Percentiles rank a stretch among this genome's conserved stretches.
Evolutionary conservation across 2,888 invertebrate genomes (phyloP).

Genomic region (Lochmaea crataegi): DNA sequence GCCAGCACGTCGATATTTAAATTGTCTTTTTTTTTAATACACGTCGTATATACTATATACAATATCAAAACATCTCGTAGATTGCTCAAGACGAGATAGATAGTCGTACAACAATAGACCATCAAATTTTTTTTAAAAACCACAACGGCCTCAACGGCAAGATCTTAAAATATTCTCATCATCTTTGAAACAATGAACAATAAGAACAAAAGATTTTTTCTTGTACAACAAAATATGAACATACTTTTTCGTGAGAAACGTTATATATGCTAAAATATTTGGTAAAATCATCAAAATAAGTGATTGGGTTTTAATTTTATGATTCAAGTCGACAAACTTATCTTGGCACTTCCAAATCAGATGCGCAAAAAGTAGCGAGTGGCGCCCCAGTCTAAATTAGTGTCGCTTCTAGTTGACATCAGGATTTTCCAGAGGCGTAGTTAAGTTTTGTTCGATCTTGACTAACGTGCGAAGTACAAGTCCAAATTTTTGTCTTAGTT

Average conservation of each 20-base stretch:
- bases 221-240: background rate
- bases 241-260: background rate
- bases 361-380: too few species aligned
- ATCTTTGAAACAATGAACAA: constrained; percentile 24
- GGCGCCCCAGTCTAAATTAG: too few species aligned
- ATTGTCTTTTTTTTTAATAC: too few species aligned
- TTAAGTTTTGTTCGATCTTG: too few species aligned
- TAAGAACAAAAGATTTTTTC: constrained; percentile 5
- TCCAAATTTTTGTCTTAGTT: too few species aligned
- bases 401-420: too few species aligned
- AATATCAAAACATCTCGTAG: background rate
- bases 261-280: background rate
- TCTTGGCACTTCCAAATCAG: too few species aligned
- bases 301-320: background rate
- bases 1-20: too few species aligned
- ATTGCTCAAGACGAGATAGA: background rate
- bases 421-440: too few species aligned
- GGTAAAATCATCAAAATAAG: background rate
- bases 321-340: too few species aligned
- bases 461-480: too few species aligned
- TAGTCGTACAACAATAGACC: constrained; percentile 11
- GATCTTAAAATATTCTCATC: constrained; percentile 16
- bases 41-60: background rate
- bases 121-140: background rate
- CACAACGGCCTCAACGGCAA: background rate